A percentile compares a stretch with the other conserved stretches of the same genome.
Evolutionary conservation across 1,140 invertebrate species (phyloP).

Genomic region (Solen grandis): DNA sequence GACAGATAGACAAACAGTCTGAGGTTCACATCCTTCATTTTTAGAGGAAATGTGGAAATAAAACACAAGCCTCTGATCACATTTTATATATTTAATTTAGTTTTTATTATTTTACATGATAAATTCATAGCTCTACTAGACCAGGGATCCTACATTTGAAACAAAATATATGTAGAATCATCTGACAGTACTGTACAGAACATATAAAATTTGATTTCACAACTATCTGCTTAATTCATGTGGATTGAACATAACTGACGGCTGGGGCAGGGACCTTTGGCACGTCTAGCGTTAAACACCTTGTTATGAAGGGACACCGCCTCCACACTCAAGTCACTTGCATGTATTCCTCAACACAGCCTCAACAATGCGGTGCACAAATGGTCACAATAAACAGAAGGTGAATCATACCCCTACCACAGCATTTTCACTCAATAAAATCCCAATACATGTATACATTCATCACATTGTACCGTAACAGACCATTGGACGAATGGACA

Average conservation of each 20-base stretch:
- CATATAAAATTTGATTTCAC: neutral
- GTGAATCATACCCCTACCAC: neutral
- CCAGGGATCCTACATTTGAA: neutral
- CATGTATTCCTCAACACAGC: neutral
- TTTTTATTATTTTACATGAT: neutral
- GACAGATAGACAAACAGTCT: no score
- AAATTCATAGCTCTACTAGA: neutral
- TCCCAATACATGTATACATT: no score
- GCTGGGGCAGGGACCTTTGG: neutral
- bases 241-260: neutral
- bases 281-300: no score
- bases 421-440: neutral
- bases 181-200: neutral
- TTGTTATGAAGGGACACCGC: neutral
- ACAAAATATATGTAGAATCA: neutral
- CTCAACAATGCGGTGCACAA: neutral
- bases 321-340: neutral
- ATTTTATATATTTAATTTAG: neutral
- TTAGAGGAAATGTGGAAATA: no score
- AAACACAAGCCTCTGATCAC: no score
- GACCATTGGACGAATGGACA: no score
- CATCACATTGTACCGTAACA: no score
- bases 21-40: no score
- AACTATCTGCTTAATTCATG: neutral
- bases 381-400: neutral